phyloP scores from a whole-genome alignment of 2,797 vertebrate genomes.

The Podarcis siculus region DNA sequence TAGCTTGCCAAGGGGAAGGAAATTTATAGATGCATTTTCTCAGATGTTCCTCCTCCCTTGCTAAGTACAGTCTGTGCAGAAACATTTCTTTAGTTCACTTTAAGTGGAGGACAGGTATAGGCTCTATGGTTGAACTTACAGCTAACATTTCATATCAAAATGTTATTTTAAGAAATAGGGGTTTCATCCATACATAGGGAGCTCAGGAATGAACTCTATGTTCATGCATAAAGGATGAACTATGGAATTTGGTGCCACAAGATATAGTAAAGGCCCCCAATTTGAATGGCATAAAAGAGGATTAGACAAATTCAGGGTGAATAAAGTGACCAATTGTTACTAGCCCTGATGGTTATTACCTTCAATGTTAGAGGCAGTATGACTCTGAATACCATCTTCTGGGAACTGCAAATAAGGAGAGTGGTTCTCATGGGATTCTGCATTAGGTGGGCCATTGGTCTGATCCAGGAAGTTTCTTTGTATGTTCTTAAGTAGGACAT shows the following conservation, averaged over 20 bases:
- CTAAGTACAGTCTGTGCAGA: fast-evolving
- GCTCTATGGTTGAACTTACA: neutral
- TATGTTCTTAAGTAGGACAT: neutral
- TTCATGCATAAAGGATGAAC: too few relatives aligned
- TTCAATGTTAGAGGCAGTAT: too few relatives aligned
- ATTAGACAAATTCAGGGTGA: too few relatives aligned
- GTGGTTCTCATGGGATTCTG: neutral
- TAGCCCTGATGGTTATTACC: too few relatives aligned
- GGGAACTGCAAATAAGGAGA: neutral
- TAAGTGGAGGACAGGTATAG: neutral
- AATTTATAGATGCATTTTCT: neutral
- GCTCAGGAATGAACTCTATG: neutral
- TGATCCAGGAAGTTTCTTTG: too few relatives aligned
- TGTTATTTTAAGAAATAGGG: neutral
- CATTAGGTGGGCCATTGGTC: too few relatives aligned
- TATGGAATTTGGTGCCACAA: too few relatives aligned
- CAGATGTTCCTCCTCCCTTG: fast-evolving
- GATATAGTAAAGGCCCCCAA: too few relatives aligned
- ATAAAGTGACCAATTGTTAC: too few relatives aligned
- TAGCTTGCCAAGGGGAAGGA: fast-evolving
- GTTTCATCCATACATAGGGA: neutral
- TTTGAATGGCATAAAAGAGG: too few relatives aligned
- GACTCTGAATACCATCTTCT: too few relatives aligned
- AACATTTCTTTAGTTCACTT: fast-evolving
- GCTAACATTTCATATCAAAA: neutral